Evolutionary conservation across 2,797 vertebrate species (phyloP).

Genomic region (Gallirallus australis): DNA sequence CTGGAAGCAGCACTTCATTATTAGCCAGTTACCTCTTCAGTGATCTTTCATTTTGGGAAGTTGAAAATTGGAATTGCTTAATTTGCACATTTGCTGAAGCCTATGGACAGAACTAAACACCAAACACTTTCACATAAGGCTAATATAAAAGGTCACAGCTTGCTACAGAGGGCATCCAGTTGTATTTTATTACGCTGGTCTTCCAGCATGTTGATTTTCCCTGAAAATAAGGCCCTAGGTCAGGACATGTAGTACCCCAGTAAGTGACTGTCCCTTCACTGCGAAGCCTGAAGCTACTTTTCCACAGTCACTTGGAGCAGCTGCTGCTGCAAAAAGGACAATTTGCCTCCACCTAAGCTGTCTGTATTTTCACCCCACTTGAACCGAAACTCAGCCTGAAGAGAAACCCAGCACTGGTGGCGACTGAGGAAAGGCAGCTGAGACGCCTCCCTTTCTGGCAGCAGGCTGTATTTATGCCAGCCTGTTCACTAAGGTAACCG

Average conservation of each 20-base stretch:
- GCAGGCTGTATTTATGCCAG: background rate
- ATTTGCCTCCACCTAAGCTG: background rate
- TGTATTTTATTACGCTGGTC: background rate
- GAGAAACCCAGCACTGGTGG: background rate
- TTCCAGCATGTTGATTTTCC: background rate
- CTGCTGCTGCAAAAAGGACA: background rate
- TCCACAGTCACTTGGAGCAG: background rate
- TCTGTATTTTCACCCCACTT: background rate
- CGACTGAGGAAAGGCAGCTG: background rate
- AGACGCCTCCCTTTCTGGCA: background rate
- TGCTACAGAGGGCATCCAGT: background rate
- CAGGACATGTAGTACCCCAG: background rate
- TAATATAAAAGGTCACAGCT: background rate
- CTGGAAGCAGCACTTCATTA: background rate
- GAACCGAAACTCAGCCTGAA: background rate
- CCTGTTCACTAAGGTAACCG: background rate
- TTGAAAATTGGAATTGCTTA: background rate
- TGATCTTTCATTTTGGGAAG: background rate
- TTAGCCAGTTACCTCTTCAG: background rate
- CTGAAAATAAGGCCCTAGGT: background rate
- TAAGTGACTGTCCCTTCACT: background rate
- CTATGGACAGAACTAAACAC: background rate
- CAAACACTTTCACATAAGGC: background rate
- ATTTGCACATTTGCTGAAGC: background rate
- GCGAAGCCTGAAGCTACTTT: background rate